These are phyloP conservation scores for Fabriciana adippe DNA, from an alignment of 2,888 invertebrate species.

Conservation along the genomic window DNA sequence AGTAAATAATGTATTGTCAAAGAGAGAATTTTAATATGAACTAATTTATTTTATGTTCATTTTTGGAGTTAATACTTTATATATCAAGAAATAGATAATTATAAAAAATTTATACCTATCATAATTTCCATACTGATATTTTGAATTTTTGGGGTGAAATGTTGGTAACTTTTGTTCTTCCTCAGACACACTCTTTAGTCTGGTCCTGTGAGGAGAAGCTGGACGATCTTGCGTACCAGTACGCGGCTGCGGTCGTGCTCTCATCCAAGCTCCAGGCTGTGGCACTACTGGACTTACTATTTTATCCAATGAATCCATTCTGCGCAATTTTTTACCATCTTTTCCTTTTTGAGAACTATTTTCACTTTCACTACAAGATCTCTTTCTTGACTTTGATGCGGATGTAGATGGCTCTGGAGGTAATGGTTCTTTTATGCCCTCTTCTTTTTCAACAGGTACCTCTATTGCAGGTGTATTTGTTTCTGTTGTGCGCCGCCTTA, in stretches of 20 bases:
- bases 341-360: slow-evolving; percentile 79
- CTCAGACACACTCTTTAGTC: slow-evolving; percentile 60
- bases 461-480: slow-evolving; percentile 60
- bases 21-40: too few species aligned
- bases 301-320: slow-evolving; percentile 90
- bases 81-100: not conserved
- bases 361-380: slow-evolving; percentile 82
- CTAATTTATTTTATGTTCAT: too few species aligned
- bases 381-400: slow-evolving; percentile 69
- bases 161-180: slow-evolving; percentile 80
- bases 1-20: too few species aligned
- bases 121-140: slow-evolving; percentile 98
- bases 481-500: slow-evolving; percentile 75
- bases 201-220: slow-evolving; percentile 72
- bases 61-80: too few species aligned
- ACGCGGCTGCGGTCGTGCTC: slow-evolving; percentile 69
- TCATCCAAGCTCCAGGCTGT: slow-evolving; percentile 93
- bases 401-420: slow-evolving; percentile 69
- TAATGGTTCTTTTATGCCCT: slow-evolving; percentile 65
- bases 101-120: slow-evolving; percentile 82
- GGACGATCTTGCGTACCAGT: slow-evolving; percentile 69
- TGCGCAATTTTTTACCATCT: slow-evolving; percentile 81
- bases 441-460: slow-evolving; percentile 54
- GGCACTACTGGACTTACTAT: slow-evolving; percentile 96
- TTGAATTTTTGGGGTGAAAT: slow-evolving; percentile 88